Evolutionary conservation across 2,113 vertebrate species (phyloP).

Genomic region (Takifugu bimaculatus): DNA sequence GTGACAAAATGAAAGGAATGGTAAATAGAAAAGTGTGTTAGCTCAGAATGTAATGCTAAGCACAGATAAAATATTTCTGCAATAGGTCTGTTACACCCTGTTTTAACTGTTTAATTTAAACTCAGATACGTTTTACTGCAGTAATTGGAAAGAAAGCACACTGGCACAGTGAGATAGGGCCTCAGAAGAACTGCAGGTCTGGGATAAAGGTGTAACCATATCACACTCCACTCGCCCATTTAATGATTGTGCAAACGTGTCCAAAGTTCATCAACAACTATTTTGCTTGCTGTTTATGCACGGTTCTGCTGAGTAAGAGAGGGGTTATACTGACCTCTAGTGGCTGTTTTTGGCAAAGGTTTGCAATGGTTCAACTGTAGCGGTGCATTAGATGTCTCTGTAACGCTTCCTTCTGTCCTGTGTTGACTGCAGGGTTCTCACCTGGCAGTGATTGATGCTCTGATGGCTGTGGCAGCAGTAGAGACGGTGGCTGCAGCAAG

Average conservation of each 20-base stretch:
- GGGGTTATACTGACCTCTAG: constrained; percentile 55
- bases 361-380: neutral
- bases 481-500: constrained; percentile 77
- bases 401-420: constrained; percentile 29
- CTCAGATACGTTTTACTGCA: constrained; percentile 34
- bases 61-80: no score
- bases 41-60: no score
- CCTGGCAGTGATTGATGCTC: constrained; percentile 83
- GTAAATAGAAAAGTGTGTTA: no score
- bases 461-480: constrained; percentile 82
- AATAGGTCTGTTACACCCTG: neutral
- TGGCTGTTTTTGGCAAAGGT: constrained; percentile 34
- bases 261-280: constrained; percentile 55
- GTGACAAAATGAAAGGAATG: no score
- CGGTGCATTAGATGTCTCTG: constrained; percentile 19
- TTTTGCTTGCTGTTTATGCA: constrained; percentile 3
- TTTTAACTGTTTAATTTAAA: constrained; percentile 29
- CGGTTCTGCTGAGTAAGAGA: constrained; percentile 47
- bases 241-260: constrained; percentile 53
- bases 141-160: constrained; percentile 11
- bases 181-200: constrained; percentile 27
- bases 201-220: constrained; percentile 27
- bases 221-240: constrained; percentile 35
- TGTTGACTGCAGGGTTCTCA: constrained; percentile 80
- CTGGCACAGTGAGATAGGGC: constrained; percentile 30